A percentile compares a stretch with the other conserved stretches of the same genome.
phyloP scores from a whole-genome alignment of 1,140 invertebrate species.

The Tribolium castaneum region DNA sequence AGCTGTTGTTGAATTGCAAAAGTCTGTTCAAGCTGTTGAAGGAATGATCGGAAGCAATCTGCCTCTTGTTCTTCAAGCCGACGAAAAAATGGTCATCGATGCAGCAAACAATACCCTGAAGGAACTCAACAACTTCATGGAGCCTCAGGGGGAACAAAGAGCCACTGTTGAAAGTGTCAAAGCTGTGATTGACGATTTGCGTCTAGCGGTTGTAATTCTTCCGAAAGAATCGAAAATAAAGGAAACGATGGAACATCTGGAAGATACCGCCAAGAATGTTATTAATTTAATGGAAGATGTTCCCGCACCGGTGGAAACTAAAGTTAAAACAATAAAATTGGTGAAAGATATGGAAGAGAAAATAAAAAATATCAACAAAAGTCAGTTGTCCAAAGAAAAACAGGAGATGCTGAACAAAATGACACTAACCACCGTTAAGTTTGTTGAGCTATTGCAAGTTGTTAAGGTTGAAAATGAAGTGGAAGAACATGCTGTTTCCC shows the following conservation, averaged over 20 bases:
- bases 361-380: slow-evolving; percentile 27
- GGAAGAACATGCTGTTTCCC: slow-evolving; percentile 40
- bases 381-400: not conserved
- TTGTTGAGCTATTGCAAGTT: slow-evolving; percentile 33
- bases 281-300: slow-evolving; percentile 61
- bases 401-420: slow-evolving; percentile 2
- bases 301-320: slow-evolving; percentile 45
- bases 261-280: slow-evolving; percentile 61
- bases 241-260: slow-evolving; percentile 57
- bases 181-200: slow-evolving; percentile 57
- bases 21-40: slow-evolving; percentile 66
- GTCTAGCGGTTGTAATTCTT: slow-evolving; percentile 56
- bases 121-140: slow-evolving; percentile 52
- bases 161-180: slow-evolving; percentile 55
- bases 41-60: slow-evolving; percentile 40
- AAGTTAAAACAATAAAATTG: slow-evolving; percentile 43
- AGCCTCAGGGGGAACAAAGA: slow-evolving; percentile 32
- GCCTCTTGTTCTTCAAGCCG: slow-evolving; percentile 47
- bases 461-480: slow-evolving; percentile 47
- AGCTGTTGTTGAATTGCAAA: slow-evolving; percentile 67
- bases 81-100: slow-evolving; percentile 50
- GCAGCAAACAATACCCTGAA: slow-evolving; percentile 52
- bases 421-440: not conserved
- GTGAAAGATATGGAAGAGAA: slow-evolving; percentile 31
- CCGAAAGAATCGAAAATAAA: slow-evolving; percentile 54